Conservation (phyloP, 2,113 vertebrate species). For the Chloropsis hardwickii region DNA sequence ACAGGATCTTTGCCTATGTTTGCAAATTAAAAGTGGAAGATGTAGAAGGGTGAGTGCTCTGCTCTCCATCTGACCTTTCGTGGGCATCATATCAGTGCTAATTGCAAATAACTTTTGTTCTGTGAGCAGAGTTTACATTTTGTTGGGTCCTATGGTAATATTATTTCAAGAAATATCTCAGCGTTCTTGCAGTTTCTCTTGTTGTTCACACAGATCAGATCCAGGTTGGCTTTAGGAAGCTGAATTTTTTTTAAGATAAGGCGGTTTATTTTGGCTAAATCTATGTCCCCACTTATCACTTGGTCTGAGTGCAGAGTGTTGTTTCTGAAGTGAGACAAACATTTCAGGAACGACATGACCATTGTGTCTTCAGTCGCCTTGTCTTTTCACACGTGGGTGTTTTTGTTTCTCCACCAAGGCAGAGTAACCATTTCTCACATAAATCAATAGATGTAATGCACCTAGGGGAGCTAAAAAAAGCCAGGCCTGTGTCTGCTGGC, state of each 20-base stretch:
- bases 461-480: conserved; percentile 3
- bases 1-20: neutral
- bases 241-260: conserved; percentile 55
- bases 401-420: conserved; percentile 39
- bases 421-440: conserved; percentile 30
- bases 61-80: conserved; percentile 22
- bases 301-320: neutral
- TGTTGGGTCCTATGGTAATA: conserved; percentile 1
- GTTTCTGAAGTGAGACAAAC: conserved; percentile 33
- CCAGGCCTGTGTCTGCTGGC: neutral
- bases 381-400: conserved; percentile 11
- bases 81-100: neutral
- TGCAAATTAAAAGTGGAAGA: conserved; percentile 6
- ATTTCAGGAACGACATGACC: neutral
- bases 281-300: conserved; percentile 39
- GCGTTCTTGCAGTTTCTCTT: conserved; percentile 18
- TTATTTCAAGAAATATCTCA: conserved; percentile 47
- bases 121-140: neutral
- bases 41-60: neutral
- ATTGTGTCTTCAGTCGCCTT: conserved; percentile 25
- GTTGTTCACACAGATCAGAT: conserved; percentile 33
- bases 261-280: conserved; percentile 50
- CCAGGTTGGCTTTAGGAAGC: conserved; percentile 37
- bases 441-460: conserved; percentile 36
- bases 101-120: conserved; percentile 24